Conservation (phyloP, 2,888 invertebrate species). For the Eurois occulta region DNA sequence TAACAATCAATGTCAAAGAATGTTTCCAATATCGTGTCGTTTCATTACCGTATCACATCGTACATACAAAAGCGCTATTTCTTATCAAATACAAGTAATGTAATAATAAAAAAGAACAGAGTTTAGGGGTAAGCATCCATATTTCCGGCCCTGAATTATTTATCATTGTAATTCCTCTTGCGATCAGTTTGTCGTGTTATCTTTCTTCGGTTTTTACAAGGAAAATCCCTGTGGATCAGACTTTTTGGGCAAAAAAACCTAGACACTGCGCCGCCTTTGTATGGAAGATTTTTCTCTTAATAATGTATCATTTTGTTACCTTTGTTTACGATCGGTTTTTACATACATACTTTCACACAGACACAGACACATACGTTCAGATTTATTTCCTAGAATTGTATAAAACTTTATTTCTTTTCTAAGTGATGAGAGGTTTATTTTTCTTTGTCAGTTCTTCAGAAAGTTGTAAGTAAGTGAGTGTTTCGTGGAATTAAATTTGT, state of each 20-base stretch:
- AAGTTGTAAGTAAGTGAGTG: not conserved
- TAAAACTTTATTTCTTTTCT: slow-evolving; percentile 17
- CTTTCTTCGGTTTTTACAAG: slow-evolving; percentile 49
- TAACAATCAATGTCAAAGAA: not conserved
- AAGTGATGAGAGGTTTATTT: not conserved
- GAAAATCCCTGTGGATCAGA: slow-evolving; percentile 52
- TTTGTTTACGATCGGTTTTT: slow-evolving; percentile 37
- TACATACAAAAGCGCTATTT: slow-evolving; percentile 1
- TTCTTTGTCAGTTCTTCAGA: not conserved
- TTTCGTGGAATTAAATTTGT: not conserved
- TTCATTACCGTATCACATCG: not conserved
- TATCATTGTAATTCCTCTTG: slow-evolving; percentile 64
- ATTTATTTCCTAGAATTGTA: slow-evolving; percentile 3
- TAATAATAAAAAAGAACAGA: slow-evolving; percentile 45
- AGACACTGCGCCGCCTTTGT: slow-evolving; percentile 45
- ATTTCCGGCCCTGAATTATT: slow-evolving; percentile 62
- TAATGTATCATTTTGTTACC: slow-evolving; percentile 41
- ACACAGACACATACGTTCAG: not conserved
- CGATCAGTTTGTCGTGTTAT: slow-evolving; percentile 61
- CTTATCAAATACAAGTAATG: slow-evolving; percentile 46
- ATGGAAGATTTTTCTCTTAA: slow-evolving; percentile 38
- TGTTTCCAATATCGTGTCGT: slow-evolving; percentile 1
- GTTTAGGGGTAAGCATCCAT: slow-evolving; percentile 48
- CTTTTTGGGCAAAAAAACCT: slow-evolving; percentile 40
- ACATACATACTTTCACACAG: slow-evolving; percentile 1